These are phyloP conservation scores for Cisticola juncidis DNA, from an alignment of 2,113 vertebrate species.

Conservation along the genomic window DNA sequence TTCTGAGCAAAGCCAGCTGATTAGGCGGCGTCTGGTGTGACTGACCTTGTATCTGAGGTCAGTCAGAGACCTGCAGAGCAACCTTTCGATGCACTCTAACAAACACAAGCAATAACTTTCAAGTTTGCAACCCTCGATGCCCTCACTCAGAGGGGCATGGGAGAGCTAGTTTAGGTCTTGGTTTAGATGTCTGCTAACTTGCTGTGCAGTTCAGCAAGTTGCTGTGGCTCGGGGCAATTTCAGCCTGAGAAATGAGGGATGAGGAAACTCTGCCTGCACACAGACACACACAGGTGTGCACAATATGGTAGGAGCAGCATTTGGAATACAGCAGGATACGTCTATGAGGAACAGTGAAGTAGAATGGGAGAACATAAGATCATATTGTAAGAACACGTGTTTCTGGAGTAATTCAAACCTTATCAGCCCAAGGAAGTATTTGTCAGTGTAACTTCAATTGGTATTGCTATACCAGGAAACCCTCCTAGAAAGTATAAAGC, in stretches of 20 bases:
- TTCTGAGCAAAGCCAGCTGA: slow-evolving; percentile 27
- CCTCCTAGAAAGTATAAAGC: not conserved
- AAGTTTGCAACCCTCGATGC: not conserved
- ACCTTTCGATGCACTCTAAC: not conserved
- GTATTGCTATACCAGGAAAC: slow-evolving; percentile 36
- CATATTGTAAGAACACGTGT: not conserved
- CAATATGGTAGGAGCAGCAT: not conserved
- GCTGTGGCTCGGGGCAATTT: not conserved
- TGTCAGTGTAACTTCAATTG: not conserved
- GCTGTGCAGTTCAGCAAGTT: not conserved
- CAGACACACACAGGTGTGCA: not conserved
- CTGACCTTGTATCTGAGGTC: not conserved
- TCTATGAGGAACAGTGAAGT: not conserved
- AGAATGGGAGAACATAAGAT: not conserved
- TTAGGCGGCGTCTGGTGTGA: slow-evolving; percentile 3
- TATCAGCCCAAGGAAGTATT: slow-evolving; percentile 49
- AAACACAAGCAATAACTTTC: not conserved
- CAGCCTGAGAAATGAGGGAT: not conserved
- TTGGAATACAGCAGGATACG: not conserved
- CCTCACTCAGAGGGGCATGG: not conserved
- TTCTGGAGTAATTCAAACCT: slow-evolving; percentile 34
- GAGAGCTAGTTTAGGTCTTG: not conserved
- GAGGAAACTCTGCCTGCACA: not conserved
- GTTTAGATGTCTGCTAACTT: not conserved
- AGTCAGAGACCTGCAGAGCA: not conserved